Evolutionary conservation across 2,113 vertebrate species (phyloP).

Genomic region (Australoheros scitulus): DNA sequence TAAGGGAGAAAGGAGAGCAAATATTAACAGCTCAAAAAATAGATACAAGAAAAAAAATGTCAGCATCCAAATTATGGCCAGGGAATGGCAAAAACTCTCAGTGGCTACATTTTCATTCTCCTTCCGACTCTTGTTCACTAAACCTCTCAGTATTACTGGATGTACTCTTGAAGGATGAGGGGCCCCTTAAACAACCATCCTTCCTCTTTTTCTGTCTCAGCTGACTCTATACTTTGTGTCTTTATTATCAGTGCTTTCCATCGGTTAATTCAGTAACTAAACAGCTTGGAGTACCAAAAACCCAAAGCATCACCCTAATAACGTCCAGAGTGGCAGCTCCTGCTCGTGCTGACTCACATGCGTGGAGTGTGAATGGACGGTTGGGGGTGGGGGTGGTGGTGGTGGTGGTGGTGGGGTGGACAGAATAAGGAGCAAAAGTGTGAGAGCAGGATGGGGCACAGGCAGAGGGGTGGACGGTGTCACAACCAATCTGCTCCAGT

Average conservation of each 20-base stretch:
- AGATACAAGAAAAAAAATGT: constrained; percentile 31
- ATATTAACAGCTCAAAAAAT: constrained; percentile 64
- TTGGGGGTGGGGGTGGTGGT: constrained; percentile 23
- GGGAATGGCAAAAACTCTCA: constrained; percentile 18
- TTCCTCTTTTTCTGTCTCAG: constrained; percentile 27
- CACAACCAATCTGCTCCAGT: constrained; percentile 75
- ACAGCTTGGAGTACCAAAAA: not conserved
- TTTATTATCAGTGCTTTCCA: constrained; percentile 26
- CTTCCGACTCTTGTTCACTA: not conserved
- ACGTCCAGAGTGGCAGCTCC: constrained; percentile 34
- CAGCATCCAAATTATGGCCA: constrained; percentile 37
- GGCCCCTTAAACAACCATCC: constrained; percentile 21
- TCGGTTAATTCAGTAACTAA: constrained; percentile 36
- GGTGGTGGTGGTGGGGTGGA: not conserved
- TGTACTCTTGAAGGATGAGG: constrained; percentile 39
- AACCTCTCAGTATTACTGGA: not conserved
- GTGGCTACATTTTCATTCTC: constrained; percentile 25
- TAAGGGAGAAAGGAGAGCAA: constrained; percentile 62
- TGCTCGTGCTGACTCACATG: constrained; percentile 66
- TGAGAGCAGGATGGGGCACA: constrained; percentile 53
- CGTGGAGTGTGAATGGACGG: constrained; percentile 61
- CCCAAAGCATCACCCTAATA: constrained; percentile 29
- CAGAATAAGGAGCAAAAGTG: constrained; percentile 57
- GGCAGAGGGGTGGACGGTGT: constrained; percentile 45
- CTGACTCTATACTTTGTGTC: constrained; percentile 21